Evolutionary conservation across 2,113 vertebrate genomes (phyloP).

Genomic region (Rhinopithecus roxellana): DNA sequence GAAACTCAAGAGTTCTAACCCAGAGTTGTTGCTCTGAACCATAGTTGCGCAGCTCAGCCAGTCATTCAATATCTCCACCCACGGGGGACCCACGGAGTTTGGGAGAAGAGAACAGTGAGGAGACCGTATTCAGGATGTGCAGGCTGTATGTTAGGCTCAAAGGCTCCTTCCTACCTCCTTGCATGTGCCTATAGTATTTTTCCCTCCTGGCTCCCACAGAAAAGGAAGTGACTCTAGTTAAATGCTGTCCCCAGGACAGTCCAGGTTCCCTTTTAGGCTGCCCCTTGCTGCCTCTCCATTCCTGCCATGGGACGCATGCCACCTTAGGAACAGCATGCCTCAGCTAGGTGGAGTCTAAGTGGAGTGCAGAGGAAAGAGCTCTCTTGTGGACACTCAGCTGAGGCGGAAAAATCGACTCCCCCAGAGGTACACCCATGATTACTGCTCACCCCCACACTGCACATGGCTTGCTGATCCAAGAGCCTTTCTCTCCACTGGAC

Average conservation of each 20-base stretch:
- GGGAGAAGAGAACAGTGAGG: not conserved
- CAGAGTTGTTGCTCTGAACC: not conserved
- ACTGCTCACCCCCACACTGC: not conserved
- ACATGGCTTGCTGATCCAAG: not conserved
- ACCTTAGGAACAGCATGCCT: fast-evolving
- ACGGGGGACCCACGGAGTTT: fast-evolving
- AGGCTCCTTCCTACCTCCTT: not conserved
- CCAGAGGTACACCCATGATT: not conserved
- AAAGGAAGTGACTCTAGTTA: not conserved
- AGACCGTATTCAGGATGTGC: not conserved
- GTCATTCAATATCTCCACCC: fast-evolving
- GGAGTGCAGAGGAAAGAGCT: not conserved
- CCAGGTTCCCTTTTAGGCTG: not conserved
- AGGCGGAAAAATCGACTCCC: not conserved
- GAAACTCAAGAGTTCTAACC: not conserved
- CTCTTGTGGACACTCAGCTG: not conserved
- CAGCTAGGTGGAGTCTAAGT: not conserved
- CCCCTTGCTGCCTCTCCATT: not conserved
- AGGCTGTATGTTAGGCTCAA: not conserved
- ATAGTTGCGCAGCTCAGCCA: no score
- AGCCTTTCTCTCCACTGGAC: not conserved
- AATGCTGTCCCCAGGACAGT: not conserved
- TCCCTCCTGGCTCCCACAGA: not conserved
- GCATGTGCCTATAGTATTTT: not conserved
- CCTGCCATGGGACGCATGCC: not conserved